Evolutionary conservation across 2,113 vertebrate genomes (phyloP).

Genomic region (Microcebus lehilahytsara): DNA sequence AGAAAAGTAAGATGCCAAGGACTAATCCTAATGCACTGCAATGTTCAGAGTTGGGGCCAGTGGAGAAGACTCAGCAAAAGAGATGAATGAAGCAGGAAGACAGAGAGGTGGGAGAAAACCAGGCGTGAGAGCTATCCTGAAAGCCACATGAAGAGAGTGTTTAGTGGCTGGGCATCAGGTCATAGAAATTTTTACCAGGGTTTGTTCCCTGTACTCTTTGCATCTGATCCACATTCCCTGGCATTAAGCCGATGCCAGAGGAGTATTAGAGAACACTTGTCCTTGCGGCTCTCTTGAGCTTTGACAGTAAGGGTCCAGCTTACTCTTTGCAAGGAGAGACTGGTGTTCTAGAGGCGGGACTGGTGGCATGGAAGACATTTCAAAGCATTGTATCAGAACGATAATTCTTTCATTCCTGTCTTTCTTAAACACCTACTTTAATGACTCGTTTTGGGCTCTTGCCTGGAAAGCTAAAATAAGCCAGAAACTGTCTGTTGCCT

Average conservation of each 20-base stretch:
- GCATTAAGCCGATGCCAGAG: not conserved
- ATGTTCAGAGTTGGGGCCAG: not conserved
- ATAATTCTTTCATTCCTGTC: not conserved
- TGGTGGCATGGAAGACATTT: not conserved
- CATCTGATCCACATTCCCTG: not conserved
- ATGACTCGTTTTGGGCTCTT: not conserved
- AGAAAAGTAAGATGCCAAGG: not conserved
- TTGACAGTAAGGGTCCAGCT: not conserved
- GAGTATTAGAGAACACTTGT: rapidly evolving
- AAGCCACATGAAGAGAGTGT: not conserved
- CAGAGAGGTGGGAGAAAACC: not conserved
- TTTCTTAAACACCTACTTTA: conserved; percentile 13
- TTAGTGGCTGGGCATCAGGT: not conserved
- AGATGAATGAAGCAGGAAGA: not conserved
- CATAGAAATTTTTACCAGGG: not conserved
- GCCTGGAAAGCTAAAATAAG: conserved; percentile 39
- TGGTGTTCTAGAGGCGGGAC: not conserved
- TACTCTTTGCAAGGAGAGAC: not conserved
- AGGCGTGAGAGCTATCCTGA: not conserved
- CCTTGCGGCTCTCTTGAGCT: not conserved
- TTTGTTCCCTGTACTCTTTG: not conserved
- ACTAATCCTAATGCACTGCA: not conserved
- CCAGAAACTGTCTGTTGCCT: not conserved
- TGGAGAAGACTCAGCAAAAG: not conserved
- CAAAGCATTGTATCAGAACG: not conserved